Evolutionary conservation across 2,797 vertebrate species (phyloP).

Genomic region (Oreonectes daqikongensis): DNA sequence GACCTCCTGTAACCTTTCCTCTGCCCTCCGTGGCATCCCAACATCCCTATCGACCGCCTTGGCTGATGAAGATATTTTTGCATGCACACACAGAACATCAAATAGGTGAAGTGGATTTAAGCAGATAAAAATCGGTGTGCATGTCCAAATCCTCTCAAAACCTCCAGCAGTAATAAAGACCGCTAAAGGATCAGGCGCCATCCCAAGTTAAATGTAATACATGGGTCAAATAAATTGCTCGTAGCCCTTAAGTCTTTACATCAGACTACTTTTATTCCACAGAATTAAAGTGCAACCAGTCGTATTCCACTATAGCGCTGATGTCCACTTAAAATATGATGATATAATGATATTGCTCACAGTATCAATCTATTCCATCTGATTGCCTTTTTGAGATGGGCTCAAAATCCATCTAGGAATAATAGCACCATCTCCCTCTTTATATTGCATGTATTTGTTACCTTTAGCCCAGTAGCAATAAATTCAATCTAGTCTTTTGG

Average conservation of each 20-base stretch:
- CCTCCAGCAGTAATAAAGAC: constrained; percentile 9
- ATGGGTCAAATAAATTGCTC: constrained; percentile 14
- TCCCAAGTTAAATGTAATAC: constrained; percentile 1
- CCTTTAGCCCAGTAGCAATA: constrained; percentile 81
- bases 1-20: constrained; percentile 73
- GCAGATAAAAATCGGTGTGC: neutral
- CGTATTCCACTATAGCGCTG: constrained; percentile 64
- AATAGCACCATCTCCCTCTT: constrained; percentile 73
- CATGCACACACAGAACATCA: constrained; percentile 45
- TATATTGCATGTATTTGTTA: constrained; percentile 80
- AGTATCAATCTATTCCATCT: constrained; percentile 80
- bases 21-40: constrained; percentile 66
- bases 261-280: constrained; percentile 19
- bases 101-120: neutral
- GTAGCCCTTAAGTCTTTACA: constrained; percentile 14
- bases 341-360: constrained; percentile 73
- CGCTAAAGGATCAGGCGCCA: neutral
- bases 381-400: constrained; percentile 74
- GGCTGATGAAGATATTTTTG: constrained; percentile 75
- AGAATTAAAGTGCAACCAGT: constrained; percentile 61
- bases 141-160: neutral
- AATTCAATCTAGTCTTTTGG: constrained; percentile 80
- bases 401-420: constrained; percentile 76
- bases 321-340: constrained; percentile 69
- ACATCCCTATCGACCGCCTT: constrained; percentile 63